Evolutionary conservation across 2,888 invertebrate species (phyloP).

Genomic region (Torymus tubicola): DNA sequence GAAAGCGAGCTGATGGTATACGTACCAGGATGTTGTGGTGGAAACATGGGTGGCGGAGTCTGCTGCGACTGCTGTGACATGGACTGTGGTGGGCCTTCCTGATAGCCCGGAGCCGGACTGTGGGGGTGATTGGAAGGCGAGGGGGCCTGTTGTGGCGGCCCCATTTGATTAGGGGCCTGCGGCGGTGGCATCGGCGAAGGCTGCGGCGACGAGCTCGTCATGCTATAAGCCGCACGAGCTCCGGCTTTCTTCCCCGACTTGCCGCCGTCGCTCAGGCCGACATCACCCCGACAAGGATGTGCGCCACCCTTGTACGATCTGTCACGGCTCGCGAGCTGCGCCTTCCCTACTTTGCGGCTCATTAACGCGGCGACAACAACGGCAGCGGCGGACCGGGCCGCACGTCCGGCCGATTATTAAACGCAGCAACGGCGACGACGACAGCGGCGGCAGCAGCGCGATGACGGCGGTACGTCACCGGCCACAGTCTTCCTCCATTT

Average conservation of each 20-base stretch:
- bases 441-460: no score
- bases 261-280: constrained; percentile 43
- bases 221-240: constrained; percentile 68
- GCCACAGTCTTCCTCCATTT: constrained; percentile 55
- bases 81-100: constrained; percentile 64
- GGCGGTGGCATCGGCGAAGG: constrained; percentile 94
- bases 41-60: constrained; percentile 66
- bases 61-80: constrained; percentile 58
- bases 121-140: constrained; percentile 76
- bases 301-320: constrained; percentile 52
- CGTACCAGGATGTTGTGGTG: constrained; percentile 61
- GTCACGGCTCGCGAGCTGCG: constrained; percentile 47
- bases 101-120: constrained; percentile 69
- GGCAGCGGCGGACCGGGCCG: constrained; percentile 10
- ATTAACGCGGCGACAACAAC: constrained; percentile 50
- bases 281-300: constrained; percentile 51
- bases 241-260: constrained; percentile 41
- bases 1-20: no score
- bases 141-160: constrained; percentile 89
- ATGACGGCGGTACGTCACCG: constrained; percentile 57
- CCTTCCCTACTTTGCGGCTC: constrained; percentile 54
- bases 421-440: constrained; percentile 10
- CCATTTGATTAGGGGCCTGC: constrained; percentile 87
- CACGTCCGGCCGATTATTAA: constrained; percentile 24
- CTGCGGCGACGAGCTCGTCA: constrained; percentile 91